These are phyloP conservation scores for Xanthostigma xanthostigma DNA, from an alignment of 2,888 invertebrate genomes.

Conservation along the genomic window DNA sequence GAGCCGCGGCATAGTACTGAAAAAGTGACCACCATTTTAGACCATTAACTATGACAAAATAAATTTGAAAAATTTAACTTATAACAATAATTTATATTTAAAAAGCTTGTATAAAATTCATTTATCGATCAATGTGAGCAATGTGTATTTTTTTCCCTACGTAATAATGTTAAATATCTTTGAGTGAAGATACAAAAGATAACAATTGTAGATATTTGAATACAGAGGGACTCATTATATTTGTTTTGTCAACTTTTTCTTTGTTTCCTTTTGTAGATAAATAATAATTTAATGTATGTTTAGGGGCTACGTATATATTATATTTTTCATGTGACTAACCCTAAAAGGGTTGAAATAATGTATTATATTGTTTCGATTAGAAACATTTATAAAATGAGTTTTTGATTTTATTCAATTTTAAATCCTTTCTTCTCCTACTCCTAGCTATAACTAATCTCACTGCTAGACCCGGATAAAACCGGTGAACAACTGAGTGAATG, in stretches of 20 bases:
- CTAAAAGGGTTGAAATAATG: slow-evolving; percentile 15
- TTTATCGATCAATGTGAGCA: slow-evolving; percentile 2
- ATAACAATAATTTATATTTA: not conserved
- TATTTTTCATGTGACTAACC: slow-evolving; percentile 8
- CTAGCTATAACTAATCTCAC: too few relatives aligned
- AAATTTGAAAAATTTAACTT: not conserved
- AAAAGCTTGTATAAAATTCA: slow-evolving; percentile 3
- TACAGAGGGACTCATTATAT: slow-evolving; percentile 8
- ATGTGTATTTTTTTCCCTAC: slow-evolving; percentile 4
- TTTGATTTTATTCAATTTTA: too few relatives aligned
- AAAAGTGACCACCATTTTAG: slow-evolving; percentile 5
- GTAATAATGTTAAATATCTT: not conserved
- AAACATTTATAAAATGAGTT: slow-evolving; percentile 5
- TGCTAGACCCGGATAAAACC: too few relatives aligned
- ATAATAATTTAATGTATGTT: slow-evolving; percentile 10
- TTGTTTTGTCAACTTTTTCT: slow-evolving; percentile 2
- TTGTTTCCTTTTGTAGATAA: slow-evolving; percentile 25
- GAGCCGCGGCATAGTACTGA: not conserved
- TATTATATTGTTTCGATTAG: slow-evolving; percentile 8
- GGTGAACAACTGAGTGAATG: too few relatives aligned
- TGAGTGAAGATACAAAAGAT: slow-evolving; percentile 11
- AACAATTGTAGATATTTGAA: slow-evolving; percentile 16
- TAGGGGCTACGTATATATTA: slow-evolving; percentile 10
- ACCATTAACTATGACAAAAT: slow-evolving; percentile 4
- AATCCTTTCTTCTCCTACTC: too few relatives aligned